Evolutionary conservation across 2,797 vertebrate genomes (phyloP), one percentile per base, ranked within the genome.

Genomic region (Phoeniculus purpureus): DNA sequence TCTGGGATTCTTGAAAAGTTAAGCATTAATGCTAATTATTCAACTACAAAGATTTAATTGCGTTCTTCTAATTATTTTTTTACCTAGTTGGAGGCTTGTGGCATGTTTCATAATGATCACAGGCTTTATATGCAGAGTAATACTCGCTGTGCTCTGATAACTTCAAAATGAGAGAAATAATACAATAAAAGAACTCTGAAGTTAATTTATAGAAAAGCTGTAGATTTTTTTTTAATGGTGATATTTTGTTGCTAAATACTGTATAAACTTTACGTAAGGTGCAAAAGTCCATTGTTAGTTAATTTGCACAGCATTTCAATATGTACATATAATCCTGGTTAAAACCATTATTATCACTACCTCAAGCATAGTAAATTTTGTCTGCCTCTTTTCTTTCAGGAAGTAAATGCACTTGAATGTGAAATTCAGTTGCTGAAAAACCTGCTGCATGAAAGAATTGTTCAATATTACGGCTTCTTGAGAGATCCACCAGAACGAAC

Each of bases 391-490:
- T 76, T 62, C 71, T 85, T 96, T 65, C 51, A 99, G 99, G 99
- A 99, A 98, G 99, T 99, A 96, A 99, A 99, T 51, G 99, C 99
- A 11, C 96, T 99, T 93, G 99, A 99, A 93, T 99, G 99, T 97
- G 99, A 99, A 96, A 99, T 99, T 97, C 99, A 99, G 97, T 98
- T 99, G 65, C 97, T 99, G 97, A 99, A 99, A 98, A 99, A 99
- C 88, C 96, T 99, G 74, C 98, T 98, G 61, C 98, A 99, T 40
- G 99, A 99, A 93, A 98, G 99, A 77, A 99, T 99, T 77, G 99
- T 99, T 92, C 99, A 99, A 96, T 99, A 99, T 98, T 99, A 99
- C 1, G 99, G 99, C 94, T 99, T 99, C 62, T 96, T 99, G 95
- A 97, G 98, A 60, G 99, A 99, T 96, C 96, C 98, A 1, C 98